These are phyloP conservation scores for Fulmarus glacialis DNA, from an alignment of 2,113 vertebrate species.

Conservation along the genomic window DNA sequence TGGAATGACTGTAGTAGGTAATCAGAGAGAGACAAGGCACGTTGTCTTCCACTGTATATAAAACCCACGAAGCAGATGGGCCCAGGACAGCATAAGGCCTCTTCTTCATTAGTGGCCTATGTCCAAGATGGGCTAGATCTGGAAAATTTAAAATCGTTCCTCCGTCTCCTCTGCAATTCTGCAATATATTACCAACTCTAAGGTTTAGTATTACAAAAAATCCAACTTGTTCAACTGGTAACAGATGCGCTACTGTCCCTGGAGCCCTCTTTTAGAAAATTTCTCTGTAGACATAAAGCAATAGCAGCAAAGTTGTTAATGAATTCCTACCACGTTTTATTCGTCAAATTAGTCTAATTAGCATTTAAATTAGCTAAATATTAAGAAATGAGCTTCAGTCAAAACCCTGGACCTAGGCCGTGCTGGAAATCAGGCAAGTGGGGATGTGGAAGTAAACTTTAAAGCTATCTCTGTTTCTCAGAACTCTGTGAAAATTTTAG, in stretches of 20 bases:
- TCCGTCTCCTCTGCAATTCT: not conserved
- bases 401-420: not conserved
- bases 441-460: constrained; percentile 5
- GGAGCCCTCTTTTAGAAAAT: constrained; percentile 37
- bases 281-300: constrained; percentile 48
- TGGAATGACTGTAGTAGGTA: not conserved
- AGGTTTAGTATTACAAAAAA: not conserved
- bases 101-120: not conserved
- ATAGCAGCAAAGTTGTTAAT: constrained; percentile 17
- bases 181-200: not conserved
- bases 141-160: not conserved
- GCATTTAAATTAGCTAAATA: constrained; percentile 68
- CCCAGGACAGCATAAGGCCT: not conserved
- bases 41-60: not conserved
- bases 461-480: constrained; percentile 21
- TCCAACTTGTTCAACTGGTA: not conserved
- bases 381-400: constrained; percentile 26
- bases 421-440: not conserved
- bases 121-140: not conserved
- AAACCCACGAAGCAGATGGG: not conserved
- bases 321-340: constrained; percentile 48
- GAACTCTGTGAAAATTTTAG: not conserved
- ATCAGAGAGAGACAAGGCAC: not conserved
- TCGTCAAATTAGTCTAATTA: constrained; percentile 65
- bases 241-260: constrained; percentile 39